These are phyloP conservation scores for Liparis tanakae DNA, from an alignment of 2,797 vertebrate genomes.

Conservation along the genomic window DNA sequence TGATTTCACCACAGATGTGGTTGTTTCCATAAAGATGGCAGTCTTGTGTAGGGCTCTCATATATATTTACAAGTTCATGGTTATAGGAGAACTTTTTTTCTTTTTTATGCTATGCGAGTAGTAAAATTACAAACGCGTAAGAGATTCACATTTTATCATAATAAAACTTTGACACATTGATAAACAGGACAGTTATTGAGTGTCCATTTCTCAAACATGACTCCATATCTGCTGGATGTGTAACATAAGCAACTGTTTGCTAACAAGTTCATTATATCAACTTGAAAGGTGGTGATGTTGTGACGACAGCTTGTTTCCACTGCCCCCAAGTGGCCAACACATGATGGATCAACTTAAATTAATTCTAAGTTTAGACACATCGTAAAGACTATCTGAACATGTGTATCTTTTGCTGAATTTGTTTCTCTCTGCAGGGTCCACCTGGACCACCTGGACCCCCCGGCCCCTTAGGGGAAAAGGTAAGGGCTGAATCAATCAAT, in stretches of 20 bases:
- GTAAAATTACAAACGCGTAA: background rate
- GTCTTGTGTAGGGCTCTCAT: too few relatives aligned
- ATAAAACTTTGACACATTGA: background rate
- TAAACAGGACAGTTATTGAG: background rate
- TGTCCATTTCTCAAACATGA: background rate
- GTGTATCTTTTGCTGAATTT: constrained; percentile 4
- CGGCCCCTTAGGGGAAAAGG: constrained; percentile 89
- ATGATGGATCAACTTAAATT: background rate
- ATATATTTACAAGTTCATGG: background rate
- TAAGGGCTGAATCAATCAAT: constrained; percentile 53
- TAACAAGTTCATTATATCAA: background rate
- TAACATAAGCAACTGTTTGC: background rate
- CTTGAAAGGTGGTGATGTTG: background rate
- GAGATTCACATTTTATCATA: background rate
- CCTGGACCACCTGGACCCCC: constrained; percentile 89
- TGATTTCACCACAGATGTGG: background rate
- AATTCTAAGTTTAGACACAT: background rate
- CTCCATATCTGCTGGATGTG: background rate
- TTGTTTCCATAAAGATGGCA: background rate
- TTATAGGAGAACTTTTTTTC: background rate
- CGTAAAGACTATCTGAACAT: background rate
- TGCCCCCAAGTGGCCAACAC: constrained; percentile 12
- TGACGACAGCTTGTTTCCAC: background rate
- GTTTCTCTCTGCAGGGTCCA: constrained; percentile 81
- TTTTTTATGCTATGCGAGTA: background rate